These are phyloP conservation scores for Drosophila neonasuta DNA, from an alignment of 2,888 invertebrate genomes.

Conservation along the genomic window DNA sequence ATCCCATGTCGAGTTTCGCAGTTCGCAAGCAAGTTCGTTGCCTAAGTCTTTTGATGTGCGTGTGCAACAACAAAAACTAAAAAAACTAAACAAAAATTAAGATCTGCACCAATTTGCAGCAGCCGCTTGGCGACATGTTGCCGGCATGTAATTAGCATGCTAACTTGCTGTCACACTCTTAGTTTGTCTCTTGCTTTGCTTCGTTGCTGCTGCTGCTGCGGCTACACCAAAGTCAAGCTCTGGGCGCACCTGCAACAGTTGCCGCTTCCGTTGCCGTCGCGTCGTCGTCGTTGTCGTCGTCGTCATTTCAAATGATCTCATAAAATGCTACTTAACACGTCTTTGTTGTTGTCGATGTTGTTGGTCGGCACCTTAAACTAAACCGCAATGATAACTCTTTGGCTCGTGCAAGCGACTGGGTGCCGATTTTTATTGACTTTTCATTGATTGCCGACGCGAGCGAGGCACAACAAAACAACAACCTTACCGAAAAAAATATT, in stretches of 20 bases:
- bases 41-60: slow-evolving; percentile 41
- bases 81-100: slow-evolving; percentile 11
- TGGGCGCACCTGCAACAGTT: slow-evolving; percentile 56
- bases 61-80: slow-evolving; percentile 11
- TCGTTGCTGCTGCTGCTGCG: background rate
- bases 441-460: slow-evolving; percentile 65
- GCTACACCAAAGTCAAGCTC: slow-evolving; percentile 36
- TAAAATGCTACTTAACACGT: slow-evolving; percentile 72
- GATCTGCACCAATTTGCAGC: slow-evolving; percentile 44
- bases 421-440: slow-evolving; percentile 67
- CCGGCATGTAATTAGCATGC: slow-evolving; percentile 70
- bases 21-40: slow-evolving; percentile 25
- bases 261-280: slow-evolving; percentile 37
- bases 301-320: slow-evolving; percentile 66
- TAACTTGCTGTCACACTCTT: slow-evolving; percentile 32
- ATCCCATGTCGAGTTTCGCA: slow-evolving; percentile 2
- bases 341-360: slow-evolving; percentile 34
- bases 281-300: slow-evolving; percentile 8
- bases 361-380: slow-evolving; percentile 35
- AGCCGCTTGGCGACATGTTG: slow-evolving; percentile 59
- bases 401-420: slow-evolving; percentile 54
- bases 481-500: slow-evolving; percentile 44
- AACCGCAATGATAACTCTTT: slow-evolving; percentile 62
- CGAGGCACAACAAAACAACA: slow-evolving; percentile 27
- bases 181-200: slow-evolving; percentile 9